Evolutionary conservation across 2,888 invertebrate genomes (phyloP).

Genomic region (Torymus aiolomorphi): DNA sequence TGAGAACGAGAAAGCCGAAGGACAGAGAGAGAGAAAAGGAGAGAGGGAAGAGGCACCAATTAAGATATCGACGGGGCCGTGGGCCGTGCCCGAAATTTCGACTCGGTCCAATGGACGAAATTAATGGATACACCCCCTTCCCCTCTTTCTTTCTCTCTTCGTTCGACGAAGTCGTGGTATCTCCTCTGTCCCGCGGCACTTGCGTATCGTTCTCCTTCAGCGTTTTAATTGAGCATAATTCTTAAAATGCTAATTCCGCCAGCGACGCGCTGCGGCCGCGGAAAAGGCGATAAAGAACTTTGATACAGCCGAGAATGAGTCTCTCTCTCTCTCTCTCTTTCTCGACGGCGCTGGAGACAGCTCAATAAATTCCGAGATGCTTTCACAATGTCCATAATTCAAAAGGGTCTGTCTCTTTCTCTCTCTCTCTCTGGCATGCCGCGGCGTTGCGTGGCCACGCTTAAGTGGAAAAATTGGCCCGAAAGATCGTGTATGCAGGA

Average conservation of each 20-base stretch:
- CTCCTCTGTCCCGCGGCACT: background rate
- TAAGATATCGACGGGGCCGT: constrained; percentile 70
- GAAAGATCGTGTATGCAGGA: constrained; percentile 30
- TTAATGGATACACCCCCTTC: constrained; percentile 60
- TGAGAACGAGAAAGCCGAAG: constrained; percentile 24
- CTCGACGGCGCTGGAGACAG: constrained; percentile 29
- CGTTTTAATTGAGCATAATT: constrained; percentile 64
- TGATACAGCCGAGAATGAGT: constrained; percentile 51
- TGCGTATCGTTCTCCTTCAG: background rate
- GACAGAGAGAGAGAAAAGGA: constrained; percentile 28
- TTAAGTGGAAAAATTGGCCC: constrained; percentile 33
- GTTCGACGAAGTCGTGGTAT: background rate
- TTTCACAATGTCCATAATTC: constrained; percentile 48
- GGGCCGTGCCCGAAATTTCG: constrained; percentile 67
- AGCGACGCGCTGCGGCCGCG: constrained; percentile 16
- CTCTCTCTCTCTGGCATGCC: too few relatives aligned
- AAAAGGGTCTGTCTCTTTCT: background rate
- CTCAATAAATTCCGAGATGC: constrained; percentile 53
- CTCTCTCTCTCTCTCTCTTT: constrained; percentile 9
- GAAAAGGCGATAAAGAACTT: constrained; percentile 62
- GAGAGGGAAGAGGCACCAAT: constrained; percentile 66
- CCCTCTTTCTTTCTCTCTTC: constrained; percentile 23
- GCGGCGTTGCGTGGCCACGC: background rate
- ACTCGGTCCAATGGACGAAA: constrained; percentile 68
- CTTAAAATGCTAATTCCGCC: constrained; percentile 56